Percentiles rank a stretch among this genome's conserved stretches.
Evolutionary conservation across 2,888 invertebrate genomes (phyloP).

Genomic region (Ctena decussata): DNA sequence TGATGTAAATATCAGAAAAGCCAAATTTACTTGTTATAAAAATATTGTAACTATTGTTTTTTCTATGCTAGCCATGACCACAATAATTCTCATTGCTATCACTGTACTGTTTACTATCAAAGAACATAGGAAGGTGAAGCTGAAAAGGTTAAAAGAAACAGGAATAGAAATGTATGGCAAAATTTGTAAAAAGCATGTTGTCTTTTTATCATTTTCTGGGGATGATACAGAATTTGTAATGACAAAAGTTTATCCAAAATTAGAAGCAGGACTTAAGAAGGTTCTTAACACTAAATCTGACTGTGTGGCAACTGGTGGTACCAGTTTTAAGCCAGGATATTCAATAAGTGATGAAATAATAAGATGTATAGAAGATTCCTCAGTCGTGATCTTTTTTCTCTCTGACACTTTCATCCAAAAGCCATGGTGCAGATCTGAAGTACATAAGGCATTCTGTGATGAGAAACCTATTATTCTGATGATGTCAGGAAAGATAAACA

Average conservation of each 20-base stretch:
- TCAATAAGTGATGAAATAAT: not conserved
- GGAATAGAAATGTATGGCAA: not conserved
- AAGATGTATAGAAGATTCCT: not conserved
- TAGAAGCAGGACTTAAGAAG: not conserved
- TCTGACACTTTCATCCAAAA: not conserved
- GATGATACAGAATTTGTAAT: conserved; percentile 3
- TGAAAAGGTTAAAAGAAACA: not conserved
- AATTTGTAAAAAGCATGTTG: not conserved
- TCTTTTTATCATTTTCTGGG: not conserved
- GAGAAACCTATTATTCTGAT: not conserved
- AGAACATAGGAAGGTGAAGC: not conserved
- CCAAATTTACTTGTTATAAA: not conserved
- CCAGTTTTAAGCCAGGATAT: not conserved
- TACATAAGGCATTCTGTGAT: not conserved
- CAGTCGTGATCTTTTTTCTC: not conserved
- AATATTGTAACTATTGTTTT: not conserved
- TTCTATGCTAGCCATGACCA: not conserved
- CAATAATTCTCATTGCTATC: not conserved
- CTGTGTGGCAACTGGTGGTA: not conserved
- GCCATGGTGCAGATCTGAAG: not conserved
- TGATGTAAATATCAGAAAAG: not conserved
- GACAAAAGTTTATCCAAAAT: not conserved
- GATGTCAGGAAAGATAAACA: not conserved
- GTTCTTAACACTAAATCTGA: not conserved
- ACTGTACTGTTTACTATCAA: not conserved